These are phyloP conservation scores for Puma concolor DNA, from an alignment of 2,113 vertebrate genomes.

Conservation along the genomic window DNA sequence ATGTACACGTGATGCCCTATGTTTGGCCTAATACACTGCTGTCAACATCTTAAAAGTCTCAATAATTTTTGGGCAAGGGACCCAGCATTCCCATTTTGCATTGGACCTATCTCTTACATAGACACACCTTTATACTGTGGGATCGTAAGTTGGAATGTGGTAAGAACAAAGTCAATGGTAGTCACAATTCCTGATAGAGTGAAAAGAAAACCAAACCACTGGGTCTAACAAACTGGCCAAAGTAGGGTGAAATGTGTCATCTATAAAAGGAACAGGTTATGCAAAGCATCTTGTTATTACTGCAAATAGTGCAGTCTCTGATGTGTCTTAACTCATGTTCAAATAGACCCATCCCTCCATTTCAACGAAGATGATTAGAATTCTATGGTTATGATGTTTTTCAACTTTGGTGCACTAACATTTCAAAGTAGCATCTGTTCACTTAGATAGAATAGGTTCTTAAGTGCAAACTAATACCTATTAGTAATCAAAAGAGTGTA, in stretches of 20 bases:
- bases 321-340: neutral
- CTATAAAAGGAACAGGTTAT: neutral
- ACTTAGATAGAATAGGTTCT: conserved; percentile 61
- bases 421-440: conserved; percentile 55
- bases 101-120: neutral
- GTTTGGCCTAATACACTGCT: neutral
- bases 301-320: neutral
- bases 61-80: neutral
- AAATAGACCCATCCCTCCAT: neutral
- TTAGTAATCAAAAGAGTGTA: conserved; percentile 72
- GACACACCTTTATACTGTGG: neutral
- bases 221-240: neutral
- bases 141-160: neutral
- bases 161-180: neutral
- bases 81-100: neutral
- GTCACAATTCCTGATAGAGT: neutral
- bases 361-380: conserved; percentile 8
- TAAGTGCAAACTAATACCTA: conserved; percentile 69
- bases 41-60: neutral
- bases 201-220: neutral
- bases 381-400: neutral
- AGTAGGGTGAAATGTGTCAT: neutral
- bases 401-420: conserved; percentile 43
- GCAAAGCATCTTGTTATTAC: neutral
- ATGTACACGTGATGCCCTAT: neutral